Evolutionary conservation across 1,140 invertebrate genomes (phyloP).

Genomic region (Paracyclopina nana): DNA sequence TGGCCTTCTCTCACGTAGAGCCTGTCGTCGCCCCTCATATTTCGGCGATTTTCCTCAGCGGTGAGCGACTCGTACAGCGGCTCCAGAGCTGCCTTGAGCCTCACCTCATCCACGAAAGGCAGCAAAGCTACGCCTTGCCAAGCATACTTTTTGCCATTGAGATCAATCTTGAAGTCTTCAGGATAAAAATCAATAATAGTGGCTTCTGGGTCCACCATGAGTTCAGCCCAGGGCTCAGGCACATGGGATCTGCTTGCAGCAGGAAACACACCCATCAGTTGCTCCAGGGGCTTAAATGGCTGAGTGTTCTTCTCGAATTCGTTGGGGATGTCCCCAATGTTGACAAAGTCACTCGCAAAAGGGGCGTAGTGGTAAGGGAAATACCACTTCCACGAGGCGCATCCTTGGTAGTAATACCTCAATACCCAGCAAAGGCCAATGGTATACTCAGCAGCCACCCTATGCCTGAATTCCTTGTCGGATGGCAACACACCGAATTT

Average conservation of each 20-base stretch:
- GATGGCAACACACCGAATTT: conserved; percentile 75
- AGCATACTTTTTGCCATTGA: conserved; percentile 98
- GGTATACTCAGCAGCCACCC: conserved; percentile 82
- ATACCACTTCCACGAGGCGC: conserved; percentile 99
- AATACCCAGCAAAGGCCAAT: conserved; percentile 93
- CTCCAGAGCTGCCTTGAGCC: conserved; percentile 66
- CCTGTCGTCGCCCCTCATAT: conserved; percentile 48
- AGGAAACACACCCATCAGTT: conserved; percentile 98
- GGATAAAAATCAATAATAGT: conserved; percentile 98
- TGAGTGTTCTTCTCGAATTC: conserved; percentile 69
- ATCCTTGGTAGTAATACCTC: conserved; percentile 96
- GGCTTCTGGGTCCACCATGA: conserved; percentile 84
- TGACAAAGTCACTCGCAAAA: conserved; percentile 97
- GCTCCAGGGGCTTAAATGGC: conserved; percentile 89
- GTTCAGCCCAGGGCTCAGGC: conserved; percentile 70
- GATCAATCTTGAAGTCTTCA: conserved; percentile 89
- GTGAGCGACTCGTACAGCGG: conserved; percentile 58
- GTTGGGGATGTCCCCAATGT: conserved; percentile 61
- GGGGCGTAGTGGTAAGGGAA: conserved; percentile 99
- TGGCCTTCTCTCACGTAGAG: conserved; percentile 53
- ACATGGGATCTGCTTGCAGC: conserved; percentile 85
- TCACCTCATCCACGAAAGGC: conserved; percentile 88
- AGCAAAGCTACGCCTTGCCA: conserved; percentile 97
- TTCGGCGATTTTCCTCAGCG: conserved; percentile 45
- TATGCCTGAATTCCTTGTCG: conserved; percentile 66